Evolutionary conservation across 2,888 invertebrate species (phyloP).

Genomic region (Clistopyga incitator): DNA sequence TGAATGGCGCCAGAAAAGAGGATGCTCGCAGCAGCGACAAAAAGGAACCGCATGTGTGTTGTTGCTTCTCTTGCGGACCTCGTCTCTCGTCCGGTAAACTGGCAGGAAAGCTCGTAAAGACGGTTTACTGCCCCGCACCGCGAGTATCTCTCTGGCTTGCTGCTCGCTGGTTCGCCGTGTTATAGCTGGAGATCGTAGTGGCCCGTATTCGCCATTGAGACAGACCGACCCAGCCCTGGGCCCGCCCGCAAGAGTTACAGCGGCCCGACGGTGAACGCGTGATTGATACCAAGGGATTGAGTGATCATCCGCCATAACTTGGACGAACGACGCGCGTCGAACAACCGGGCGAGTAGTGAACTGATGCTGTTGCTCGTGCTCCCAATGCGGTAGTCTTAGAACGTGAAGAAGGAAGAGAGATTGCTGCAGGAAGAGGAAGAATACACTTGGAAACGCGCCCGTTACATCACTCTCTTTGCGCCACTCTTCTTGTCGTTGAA

Average conservation of each 20-base stretch:
- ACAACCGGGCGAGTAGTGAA: constrained; percentile 46
- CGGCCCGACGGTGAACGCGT: constrained; percentile 74
- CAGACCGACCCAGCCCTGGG: constrained; percentile 30
- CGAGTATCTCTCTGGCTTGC: constrained; percentile 68
- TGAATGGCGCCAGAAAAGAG: constrained; percentile 62
- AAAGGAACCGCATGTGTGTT: constrained; percentile 55
- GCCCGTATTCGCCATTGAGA: constrained; percentile 32
- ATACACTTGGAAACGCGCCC: constrained; percentile 65
- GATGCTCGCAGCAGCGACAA: constrained; percentile 41
- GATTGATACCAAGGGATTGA: constrained; percentile 82
- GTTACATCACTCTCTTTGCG: constrained; percentile 55
- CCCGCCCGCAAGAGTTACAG: constrained; percentile 72
- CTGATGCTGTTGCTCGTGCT: constrained; percentile 23
- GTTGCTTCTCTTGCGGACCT: constrained; percentile 44
- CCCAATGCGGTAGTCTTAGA: constrained; percentile 24
- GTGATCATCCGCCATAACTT: constrained; percentile 79
- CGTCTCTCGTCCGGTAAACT: constrained; percentile 71
- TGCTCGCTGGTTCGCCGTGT: constrained; percentile 32
- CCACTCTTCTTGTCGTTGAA: constrained; percentile 20
- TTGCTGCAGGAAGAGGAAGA: constrained; percentile 56
- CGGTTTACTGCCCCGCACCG: constrained; percentile 74
- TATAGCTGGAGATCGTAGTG: constrained; percentile 44
- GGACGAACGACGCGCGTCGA: constrained; percentile 53
- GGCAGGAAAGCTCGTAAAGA: constrained; percentile 80
- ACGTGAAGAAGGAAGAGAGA: constrained; percentile 33